Percentiles rank a stretch among this genome's conserved stretches.
Conservation (phyloP, 2,888 invertebrate species). For the Antheraea yamamai region DNA sequence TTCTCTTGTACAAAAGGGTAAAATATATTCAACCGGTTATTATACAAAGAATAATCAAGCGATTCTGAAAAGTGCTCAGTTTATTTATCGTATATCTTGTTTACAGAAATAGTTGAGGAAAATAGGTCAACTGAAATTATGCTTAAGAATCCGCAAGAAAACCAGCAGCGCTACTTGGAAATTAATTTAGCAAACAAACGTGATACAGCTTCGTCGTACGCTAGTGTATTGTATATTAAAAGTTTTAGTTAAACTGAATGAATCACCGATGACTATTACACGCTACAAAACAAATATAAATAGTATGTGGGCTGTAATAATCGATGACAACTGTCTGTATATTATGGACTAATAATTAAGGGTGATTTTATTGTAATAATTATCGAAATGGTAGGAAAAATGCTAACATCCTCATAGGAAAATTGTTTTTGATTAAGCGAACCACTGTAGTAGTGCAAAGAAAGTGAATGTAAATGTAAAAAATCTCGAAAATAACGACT, state of each 20-base stretch:
- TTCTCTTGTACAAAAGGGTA: constrained; percentile 2
- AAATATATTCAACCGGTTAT: not conserved
- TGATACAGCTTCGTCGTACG: constrained; percentile 3
- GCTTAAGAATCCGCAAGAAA: constrained; percentile 2
- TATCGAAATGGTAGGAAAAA: not conserved
- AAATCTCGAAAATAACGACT: too few species aligned
- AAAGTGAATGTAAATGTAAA: too few species aligned
- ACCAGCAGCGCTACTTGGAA: constrained; percentile 8
- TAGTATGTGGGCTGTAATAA: not conserved
- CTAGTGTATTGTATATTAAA: not conserved
- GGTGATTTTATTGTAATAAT: not conserved
- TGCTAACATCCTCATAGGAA: not conserved
- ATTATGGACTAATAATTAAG: not conserved
- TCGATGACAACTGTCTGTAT: not conserved
- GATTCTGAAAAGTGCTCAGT: not conserved
- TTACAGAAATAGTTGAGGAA: constrained; percentile 14
- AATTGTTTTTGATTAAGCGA: not conserved
- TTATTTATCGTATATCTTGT: not conserved
- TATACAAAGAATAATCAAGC: not conserved
- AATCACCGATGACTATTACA: not conserved
- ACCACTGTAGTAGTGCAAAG: not conserved
- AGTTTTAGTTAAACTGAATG: not conserved
- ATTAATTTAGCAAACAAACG: constrained; percentile 16
- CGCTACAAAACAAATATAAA: not conserved
- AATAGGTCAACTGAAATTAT: not conserved